These are phyloP conservation scores for Gnatocerus cornutus DNA, from an alignment of 2,888 invertebrate genomes.

Conservation along the genomic window DNA sequence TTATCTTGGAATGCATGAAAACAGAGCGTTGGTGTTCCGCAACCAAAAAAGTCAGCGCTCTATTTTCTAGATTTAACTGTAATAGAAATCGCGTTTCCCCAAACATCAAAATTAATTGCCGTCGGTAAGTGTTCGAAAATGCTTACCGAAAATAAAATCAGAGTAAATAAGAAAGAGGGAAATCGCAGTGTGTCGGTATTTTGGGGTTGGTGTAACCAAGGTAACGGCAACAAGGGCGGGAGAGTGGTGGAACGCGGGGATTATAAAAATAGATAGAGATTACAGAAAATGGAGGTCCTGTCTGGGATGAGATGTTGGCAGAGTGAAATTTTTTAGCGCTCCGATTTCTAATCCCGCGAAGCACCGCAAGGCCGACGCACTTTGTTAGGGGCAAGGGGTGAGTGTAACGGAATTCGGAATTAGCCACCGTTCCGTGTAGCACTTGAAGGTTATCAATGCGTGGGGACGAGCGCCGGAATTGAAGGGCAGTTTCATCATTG, in stretches of 20 bases:
- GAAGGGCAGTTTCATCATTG: conserved; percentile 64
- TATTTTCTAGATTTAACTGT: too few relatives aligned
- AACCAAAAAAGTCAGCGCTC: too few relatives aligned
- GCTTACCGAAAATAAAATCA: conserved; percentile 61
- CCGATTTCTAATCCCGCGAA: conserved; percentile 15
- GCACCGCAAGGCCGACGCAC: conserved; percentile 26
- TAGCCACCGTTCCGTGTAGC: conserved; percentile 60
- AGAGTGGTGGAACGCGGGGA: conserved; percentile 67
- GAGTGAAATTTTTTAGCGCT: conserved; percentile 13
- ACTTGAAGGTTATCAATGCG: conserved; percentile 65
- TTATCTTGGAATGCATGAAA: not conserved
- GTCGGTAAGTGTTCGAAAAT: conserved; percentile 35
- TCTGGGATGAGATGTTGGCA: conserved; percentile 30
- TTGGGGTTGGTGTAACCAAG: conserved; percentile 59
- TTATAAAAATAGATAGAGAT: conserved; percentile 70
- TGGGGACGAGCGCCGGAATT: conserved; percentile 55
- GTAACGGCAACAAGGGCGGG: conserved; percentile 59
- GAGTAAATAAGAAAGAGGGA: conserved; percentile 57
- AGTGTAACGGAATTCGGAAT: conserved; percentile 63
- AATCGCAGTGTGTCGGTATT: conserved; percentile 60
- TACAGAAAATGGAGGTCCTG: conserved; percentile 68
- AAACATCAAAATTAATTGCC: conserved; percentile 34
- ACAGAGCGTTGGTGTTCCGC: not conserved
- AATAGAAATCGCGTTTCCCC: conserved; percentile 22
- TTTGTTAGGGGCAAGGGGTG: not conserved